Base-by-base conservation (phyloP, 1,140 invertebrate species). In the Parasteatoda tepidariorum region DNA sequence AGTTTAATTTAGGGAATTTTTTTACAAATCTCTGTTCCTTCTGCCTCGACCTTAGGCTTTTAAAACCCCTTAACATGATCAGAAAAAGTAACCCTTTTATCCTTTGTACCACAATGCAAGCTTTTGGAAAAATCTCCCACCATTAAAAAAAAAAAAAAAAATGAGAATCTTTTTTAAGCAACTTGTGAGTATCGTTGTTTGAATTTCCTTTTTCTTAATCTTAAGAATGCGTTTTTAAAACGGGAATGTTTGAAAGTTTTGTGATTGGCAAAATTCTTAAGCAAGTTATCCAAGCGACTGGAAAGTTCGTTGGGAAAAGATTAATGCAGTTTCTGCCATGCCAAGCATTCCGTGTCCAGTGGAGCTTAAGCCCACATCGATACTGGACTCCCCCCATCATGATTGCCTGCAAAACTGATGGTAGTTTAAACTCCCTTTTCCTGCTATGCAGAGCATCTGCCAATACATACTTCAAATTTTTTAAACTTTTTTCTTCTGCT, bases 161-260 rank as follows among this genome's bases (percentile, higher is more conserved):
- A n/a, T n/a, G n/a, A n/a, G n/a, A 28, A 67, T 57, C 38, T 68
- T n/a, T 41, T 62, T 26, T 59, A n/a, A 13, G 28, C 15, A 22
- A 9, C 13, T 18, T 22, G 13, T 28, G 55, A 38, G 66, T 22
- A 33, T 18, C 18, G 34, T 31, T 22, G 31, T 61, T 70, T 61
- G 67, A 81, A 70, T 82, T 82, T 82, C 78, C 71, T 82, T 82
- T 82, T 82, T 67, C 59, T 64, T n/a, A n/a, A 28, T 34, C 64
- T 57, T 68, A 79, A 82, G 78, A 82, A 82, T 82, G 78, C 64
- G 57, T 82, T 82, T 82, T 82, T 82, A 82, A 82, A 82, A 67
- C 34, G 67, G 64, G 62, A 79, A 22, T n/a, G n/a, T 71, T 70
- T 61, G 33, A 67, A 62, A 82, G 71, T 66, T 82, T 82, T 70